Evolutionary conservation across 2,113 vertebrate species (phyloP).

Genomic region (Amblyopsis rosae): DNA sequence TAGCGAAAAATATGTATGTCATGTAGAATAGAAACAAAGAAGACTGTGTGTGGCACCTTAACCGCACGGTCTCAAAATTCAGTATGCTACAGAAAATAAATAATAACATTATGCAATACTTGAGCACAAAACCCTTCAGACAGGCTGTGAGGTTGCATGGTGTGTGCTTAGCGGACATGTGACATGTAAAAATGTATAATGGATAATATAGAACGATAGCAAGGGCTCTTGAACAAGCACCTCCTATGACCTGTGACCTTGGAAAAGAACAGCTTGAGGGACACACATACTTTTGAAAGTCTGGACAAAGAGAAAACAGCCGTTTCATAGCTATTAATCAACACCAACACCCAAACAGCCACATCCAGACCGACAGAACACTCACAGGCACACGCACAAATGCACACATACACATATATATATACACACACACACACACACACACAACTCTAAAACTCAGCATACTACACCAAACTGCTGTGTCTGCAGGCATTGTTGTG

Average conservation of each 20-base stretch:
- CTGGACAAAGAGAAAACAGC: slow-evolving; percentile 34
- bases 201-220: slow-evolving; percentile 40
- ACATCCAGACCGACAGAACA: no score
- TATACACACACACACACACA: slow-evolving; percentile 3
- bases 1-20: no score
- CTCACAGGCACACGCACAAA: no score
- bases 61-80: no score
- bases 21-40: no score
- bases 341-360: slow-evolving; percentile 16
- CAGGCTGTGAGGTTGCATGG: slow-evolving; percentile 1
- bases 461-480: slow-evolving; percentile 20
- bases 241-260: slow-evolving; percentile 26
- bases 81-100: no score
- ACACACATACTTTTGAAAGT: no score
- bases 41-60: no score
- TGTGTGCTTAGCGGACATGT: slow-evolving; percentile 37
- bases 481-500: slow-evolving; percentile 44
- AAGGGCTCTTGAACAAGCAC: slow-evolving; percentile 43
- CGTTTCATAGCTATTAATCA: slow-evolving; percentile 46
- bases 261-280: not conserved
- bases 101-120: no score
- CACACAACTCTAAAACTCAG: slow-evolving; percentile 6
- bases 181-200: slow-evolving; percentile 36
- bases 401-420: not conserved
- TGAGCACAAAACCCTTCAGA: not conserved